Conservation (phyloP, 2,888 invertebrate genomes). For the Campoplex capitator region DNA sequence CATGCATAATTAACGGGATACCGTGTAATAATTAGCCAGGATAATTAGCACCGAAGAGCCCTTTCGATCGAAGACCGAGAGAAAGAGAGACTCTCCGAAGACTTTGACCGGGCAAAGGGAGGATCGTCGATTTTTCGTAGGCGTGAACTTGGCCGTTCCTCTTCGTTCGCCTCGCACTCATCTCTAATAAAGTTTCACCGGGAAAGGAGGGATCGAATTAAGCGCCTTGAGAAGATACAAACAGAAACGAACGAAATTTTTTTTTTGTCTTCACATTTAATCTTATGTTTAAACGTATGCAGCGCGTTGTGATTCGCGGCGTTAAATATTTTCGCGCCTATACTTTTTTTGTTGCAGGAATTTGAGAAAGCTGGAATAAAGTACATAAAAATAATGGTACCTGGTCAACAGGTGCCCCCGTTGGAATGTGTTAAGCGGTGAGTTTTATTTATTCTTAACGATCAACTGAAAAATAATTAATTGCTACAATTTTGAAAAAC, state of each 20-base stretch:
- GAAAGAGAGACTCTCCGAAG: constrained; percentile 22
- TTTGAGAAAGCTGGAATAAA: constrained; percentile 83
- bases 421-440: constrained; percentile 83
- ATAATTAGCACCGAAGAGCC: constrained; percentile 70
- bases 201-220: constrained; percentile 49
- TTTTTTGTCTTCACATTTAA: neutral
- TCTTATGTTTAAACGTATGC: constrained; percentile 6
- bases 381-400: constrained; percentile 86
- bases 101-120: constrained; percentile 48
- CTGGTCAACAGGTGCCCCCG: constrained; percentile 86
- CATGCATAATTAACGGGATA: constrained; percentile 68
- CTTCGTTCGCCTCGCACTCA: constrained; percentile 51
- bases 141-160: constrained; percentile 66
- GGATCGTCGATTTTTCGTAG: constrained; percentile 70
- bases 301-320: neutral
- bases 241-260: constrained; percentile 2
- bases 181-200: constrained; percentile 54
- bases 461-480: constrained; percentile 11
- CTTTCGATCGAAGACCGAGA: constrained; percentile 32
- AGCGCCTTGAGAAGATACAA: constrained; percentile 26
- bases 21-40: constrained; percentile 70
- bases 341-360: constrained; percentile 82
- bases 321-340: neutral
- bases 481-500: neutral
- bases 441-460: constrained; percentile 74